These are phyloP conservation scores for Eutrigla gurnardus DNA, from an alignment of 2,797 vertebrate genomes.

Conservation along the genomic window DNA sequence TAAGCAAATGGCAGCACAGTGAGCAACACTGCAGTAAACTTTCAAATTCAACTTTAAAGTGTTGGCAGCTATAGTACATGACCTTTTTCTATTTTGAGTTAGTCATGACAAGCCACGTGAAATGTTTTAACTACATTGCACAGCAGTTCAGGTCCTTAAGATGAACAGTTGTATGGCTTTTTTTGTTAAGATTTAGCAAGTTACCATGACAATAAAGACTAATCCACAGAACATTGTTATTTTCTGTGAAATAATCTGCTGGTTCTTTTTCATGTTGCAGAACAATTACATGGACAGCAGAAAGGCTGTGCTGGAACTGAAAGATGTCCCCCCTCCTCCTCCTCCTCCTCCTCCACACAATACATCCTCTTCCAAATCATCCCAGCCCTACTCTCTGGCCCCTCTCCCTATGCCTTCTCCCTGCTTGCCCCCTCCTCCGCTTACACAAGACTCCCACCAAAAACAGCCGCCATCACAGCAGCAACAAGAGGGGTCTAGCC, in stretches of 20 bases:
- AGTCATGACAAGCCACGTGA: neutral
- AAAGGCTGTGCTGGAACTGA: slow-evolving; percentile 89
- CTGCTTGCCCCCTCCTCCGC: slow-evolving; percentile 68
- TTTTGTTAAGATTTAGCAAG: neutral
- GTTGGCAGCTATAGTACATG: neutral
- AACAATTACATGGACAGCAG: slow-evolving; percentile 93
- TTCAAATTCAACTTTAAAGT: neutral
- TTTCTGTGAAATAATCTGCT: neutral
- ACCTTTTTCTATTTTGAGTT: neutral
- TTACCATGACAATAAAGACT: neutral
- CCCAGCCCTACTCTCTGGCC: slow-evolving; percentile 87
- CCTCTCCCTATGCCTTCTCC: slow-evolving; percentile 78
- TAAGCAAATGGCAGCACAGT: neutral
- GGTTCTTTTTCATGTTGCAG: slow-evolving; percentile 75
- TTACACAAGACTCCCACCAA: slow-evolving; percentile 79
- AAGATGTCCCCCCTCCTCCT: slow-evolving; percentile 88
- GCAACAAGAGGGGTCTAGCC: slow-evolving; percentile 83
- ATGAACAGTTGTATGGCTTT: neutral
- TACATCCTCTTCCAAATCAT: slow-evolving; percentile 79
- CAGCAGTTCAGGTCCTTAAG: neutral
- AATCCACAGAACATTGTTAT: neutral
- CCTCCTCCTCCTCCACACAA: slow-evolving; percentile 83
- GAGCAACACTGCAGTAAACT: no score
- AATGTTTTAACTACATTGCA: no score
- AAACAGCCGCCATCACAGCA: slow-evolving; percentile 70